phyloP scores from a whole-genome alignment of 2,888 invertebrate genomes.

The Metallyticus violacea region DNA sequence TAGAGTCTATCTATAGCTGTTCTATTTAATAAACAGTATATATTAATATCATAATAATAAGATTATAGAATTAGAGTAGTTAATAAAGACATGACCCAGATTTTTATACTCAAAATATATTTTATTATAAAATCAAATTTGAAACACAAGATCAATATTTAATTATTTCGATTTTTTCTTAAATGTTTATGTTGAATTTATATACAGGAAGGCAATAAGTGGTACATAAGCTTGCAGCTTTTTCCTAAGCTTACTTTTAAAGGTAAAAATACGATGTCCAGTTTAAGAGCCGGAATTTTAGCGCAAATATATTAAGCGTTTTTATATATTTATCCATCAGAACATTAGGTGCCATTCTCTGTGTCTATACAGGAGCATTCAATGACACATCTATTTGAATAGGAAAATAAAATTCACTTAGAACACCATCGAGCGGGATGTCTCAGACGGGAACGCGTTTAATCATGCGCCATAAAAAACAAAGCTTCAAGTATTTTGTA shows the following conservation, averaged over 20 bases:
- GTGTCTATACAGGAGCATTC: too few species aligned
- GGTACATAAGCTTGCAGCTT: neutral
- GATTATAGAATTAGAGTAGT: neutral
- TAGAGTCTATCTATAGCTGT: neutral
- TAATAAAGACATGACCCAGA: neutral
- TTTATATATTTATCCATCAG: too few species aligned
- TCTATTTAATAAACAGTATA: neutral
- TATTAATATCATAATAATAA: neutral
- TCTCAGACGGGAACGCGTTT: too few species aligned
- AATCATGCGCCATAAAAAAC: too few species aligned
- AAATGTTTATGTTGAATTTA: neutral
- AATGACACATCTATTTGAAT: too few species aligned
- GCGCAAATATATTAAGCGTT: neutral
- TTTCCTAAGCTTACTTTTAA: neutral
- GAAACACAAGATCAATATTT: neutral
- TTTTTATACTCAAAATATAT: slow-evolving; percentile 17
- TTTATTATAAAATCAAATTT: neutral
- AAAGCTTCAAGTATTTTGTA: too few species aligned
- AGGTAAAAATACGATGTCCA: neutral
- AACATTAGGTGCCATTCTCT: too few species aligned
- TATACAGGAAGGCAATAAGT: neutral
- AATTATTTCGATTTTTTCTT: neutral
- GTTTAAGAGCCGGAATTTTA: neutral
- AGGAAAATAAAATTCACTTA: too few species aligned
- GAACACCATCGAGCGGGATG: too few species aligned